These are phyloP conservation scores for Pogoniulus pusillus DNA, from an alignment of 2,797 vertebrate genomes.

Conservation along the genomic window DNA sequence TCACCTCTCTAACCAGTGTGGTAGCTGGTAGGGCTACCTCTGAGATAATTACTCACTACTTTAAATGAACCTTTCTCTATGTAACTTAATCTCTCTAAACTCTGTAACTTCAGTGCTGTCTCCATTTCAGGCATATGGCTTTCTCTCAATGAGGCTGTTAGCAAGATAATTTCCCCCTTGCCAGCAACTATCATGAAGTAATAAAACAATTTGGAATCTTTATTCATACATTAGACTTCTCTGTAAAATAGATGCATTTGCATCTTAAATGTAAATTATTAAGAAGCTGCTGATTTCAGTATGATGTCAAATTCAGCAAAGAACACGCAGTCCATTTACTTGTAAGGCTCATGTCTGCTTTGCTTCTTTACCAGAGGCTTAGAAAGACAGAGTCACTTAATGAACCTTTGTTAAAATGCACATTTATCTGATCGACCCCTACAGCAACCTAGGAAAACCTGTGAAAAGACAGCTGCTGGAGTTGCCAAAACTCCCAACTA, in stretches of 20 bases:
- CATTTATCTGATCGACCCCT: conserved; percentile 55
- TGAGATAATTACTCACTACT: conserved; percentile 55
- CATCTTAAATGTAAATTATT: conserved; percentile 34
- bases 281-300: conserved; percentile 38
- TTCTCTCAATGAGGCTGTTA: conserved; percentile 17
- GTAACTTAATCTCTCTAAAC: conserved; percentile 56
- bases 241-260: conserved; percentile 25
- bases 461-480: neutral
- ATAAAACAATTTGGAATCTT: conserved; percentile 55
- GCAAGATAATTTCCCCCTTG: neutral
- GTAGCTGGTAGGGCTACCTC: conserved; percentile 53
- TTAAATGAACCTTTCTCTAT: conserved; percentile 42
- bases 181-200: neutral
- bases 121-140: conserved; percentile 28
- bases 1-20: conserved; percentile 43
- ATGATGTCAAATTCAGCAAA: neutral
- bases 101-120: conserved; percentile 2
- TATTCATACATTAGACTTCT: conserved; percentile 26
- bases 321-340: neutral
- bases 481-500: neutral
- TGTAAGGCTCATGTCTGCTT: conserved; percentile 9
- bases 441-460: conserved; percentile 19
- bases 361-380: conserved; percentile 49
- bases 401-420: conserved; percentile 66
- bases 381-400: conserved; percentile 26